Conservation (phyloP, 2,113 vertebrate genomes). For the Probosciger aterrimus region DNA sequence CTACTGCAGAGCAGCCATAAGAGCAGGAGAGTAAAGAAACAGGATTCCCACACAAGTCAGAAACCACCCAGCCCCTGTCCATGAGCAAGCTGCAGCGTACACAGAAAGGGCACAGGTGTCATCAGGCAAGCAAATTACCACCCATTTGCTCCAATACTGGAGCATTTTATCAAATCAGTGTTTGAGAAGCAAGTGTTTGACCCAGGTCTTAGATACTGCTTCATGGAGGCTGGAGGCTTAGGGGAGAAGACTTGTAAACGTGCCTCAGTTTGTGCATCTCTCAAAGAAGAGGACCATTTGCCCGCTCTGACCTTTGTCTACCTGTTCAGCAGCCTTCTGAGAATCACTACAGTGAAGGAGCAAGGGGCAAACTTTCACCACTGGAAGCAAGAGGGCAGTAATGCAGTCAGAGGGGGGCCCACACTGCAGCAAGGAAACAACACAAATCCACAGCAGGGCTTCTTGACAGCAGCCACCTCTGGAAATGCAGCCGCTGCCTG, state of each 20-base stretch:
- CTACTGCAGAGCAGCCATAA: neutral
- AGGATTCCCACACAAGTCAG: neutral
- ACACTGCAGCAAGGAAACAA: neutral
- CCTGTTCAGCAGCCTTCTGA: neutral
- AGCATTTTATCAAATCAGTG: neutral
- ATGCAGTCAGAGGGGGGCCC: neutral
- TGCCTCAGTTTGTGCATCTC: neutral
- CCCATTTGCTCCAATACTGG: neutral
- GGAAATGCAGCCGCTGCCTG: neutral
- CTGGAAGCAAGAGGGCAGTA: neutral
- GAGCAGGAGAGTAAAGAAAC: neutral
- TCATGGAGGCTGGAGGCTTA: neutral
- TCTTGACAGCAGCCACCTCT: neutral
- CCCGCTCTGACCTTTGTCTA: neutral
- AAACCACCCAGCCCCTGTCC: neutral
- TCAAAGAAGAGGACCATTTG: neutral
- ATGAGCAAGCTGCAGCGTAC: neutral
- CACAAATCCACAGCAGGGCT: neutral
- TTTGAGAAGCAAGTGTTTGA: neutral
- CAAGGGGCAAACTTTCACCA: neutral
- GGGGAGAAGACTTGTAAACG: neutral
- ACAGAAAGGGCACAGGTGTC: neutral
- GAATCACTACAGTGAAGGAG: neutral
- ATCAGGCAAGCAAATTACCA: neutral
- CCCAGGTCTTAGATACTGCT: neutral